Base-by-base conservation (phyloP, 2,888 invertebrate genomes). In the Diplazon laetatorius region DNA sequence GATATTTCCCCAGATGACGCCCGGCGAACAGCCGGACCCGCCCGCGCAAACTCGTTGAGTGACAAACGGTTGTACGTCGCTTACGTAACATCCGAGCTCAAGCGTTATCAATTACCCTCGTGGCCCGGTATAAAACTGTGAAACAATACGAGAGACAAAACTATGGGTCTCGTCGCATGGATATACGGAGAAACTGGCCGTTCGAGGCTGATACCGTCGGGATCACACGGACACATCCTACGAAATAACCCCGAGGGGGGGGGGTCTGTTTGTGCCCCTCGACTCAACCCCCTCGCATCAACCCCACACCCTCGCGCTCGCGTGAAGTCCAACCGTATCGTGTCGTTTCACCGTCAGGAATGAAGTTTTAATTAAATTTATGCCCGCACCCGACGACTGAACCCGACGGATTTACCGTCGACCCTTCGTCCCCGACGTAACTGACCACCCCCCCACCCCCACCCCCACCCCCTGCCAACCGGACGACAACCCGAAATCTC, bases 281-380 rank as follows among this genome's bases (percentile, higher is more conserved):
- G n/a, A n/a, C n/a, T n/a, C n/a, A n/a, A n/a, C n/a, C n/a, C n/a
- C 20, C 30, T 30, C 30, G 30, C n/a, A 6, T 30, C 4, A 30
- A 5, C 6, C 30, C 6, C 30, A n/a, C 42, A 8, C 22, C 39
- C 42, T 16, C n/a, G 55, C 37, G 39, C 10, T 20, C 14, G 18
- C 35, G 65, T n/a, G 65, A n/a, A 25, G 42, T 55, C 42, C 48
- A 14, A 55, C 59, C 76, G 70, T 68, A 75, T 44, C 59, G 59
- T 77, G 71, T 75, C 80, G 68, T 65, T 80, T 79, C 65, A 44
- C 50, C 76, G 78, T 80, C 78, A 80, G 70, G 78, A 83, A 82
- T 83, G 81, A 83, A 83, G 82, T 83, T 82, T 83, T 82, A 83
- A 83, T 83, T 82, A 83, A 83, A 83, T 83, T 82, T 83, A 82